Conservation (phyloP, 2,888 invertebrate genomes). For the Drosophila mayaguana region DNA sequence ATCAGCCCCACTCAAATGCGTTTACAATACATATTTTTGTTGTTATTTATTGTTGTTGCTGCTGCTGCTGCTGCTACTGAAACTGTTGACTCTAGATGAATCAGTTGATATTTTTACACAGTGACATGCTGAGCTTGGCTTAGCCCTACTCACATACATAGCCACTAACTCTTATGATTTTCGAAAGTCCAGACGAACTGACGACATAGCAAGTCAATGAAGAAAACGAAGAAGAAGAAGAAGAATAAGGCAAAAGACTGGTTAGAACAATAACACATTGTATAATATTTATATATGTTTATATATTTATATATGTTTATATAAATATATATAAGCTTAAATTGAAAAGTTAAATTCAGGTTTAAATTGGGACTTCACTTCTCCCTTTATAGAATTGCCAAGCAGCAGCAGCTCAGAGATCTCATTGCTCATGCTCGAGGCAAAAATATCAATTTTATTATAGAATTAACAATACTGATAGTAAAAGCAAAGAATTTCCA, state of each 20-base stretch:
- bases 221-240: not conserved
- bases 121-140: constrained; percentile 44
- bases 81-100: constrained; percentile 49
- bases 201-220: constrained; percentile 18
- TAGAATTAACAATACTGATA: too few relatives aligned
- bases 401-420: too few relatives aligned
- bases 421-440: too few relatives aligned
- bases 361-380: too few relatives aligned
- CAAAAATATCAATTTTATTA: too few relatives aligned
- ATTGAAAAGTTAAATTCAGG: too few relatives aligned
- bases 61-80: constrained; percentile 1
- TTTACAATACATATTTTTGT: constrained; percentile 64
- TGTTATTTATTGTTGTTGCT: constrained; percentile 21
- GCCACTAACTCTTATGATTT: constrained; percentile 2
- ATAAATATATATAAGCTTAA: not conserved
- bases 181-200: constrained; percentile 68
- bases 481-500: too few relatives aligned
- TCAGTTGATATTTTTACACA: constrained; percentile 64
- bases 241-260: constrained; percentile 10
- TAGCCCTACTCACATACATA: constrained; percentile 6
- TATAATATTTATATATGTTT: not conserved
- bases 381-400: too few relatives aligned
- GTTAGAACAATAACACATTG: constrained; percentile 5
- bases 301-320: too few relatives aligned
- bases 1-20: constrained; percentile 46